These are phyloP conservation scores for Amitus sp. DNA, from an alignment of 2,888 invertebrate genomes.

Conservation along the genomic window DNA sequence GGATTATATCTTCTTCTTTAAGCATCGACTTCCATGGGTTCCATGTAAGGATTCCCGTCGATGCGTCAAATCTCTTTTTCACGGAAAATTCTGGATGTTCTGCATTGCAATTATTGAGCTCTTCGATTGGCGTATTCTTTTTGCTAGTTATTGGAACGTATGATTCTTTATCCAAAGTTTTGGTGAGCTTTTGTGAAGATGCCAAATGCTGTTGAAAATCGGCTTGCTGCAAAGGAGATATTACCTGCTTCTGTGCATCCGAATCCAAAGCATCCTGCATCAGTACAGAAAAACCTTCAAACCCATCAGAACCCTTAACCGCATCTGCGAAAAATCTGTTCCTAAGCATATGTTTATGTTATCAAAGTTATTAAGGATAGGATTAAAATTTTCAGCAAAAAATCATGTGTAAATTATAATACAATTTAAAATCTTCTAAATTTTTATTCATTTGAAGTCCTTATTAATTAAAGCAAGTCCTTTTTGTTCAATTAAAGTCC, in stretches of 20 bases:
- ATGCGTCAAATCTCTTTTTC: slow-evolving; percentile 4
- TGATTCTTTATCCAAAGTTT: slow-evolving; percentile 52
- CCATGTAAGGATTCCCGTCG: background rate
- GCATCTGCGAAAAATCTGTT: slow-evolving; percentile 48
- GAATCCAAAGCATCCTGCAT: slow-evolving; percentile 46
- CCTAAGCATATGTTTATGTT: no score
- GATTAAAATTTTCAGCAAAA: no score
- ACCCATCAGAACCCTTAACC: slow-evolving; percentile 49
- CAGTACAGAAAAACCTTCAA: slow-evolving; percentile 49
- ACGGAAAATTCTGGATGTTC: background rate
- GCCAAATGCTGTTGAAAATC: slow-evolving; percentile 57
- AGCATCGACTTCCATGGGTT: slow-evolving; percentile 9
- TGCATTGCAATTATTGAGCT: background rate
- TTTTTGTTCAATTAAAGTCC: no score
- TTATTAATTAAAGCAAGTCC: no score
- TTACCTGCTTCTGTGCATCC: slow-evolving; percentile 63
- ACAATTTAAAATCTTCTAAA: no score
- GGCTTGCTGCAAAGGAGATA: slow-evolving; percentile 60
- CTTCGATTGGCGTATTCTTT: no score
- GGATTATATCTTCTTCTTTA: slow-evolving; percentile 2
- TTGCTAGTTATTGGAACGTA: slow-evolving; percentile 34
- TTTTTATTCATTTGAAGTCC: no score
- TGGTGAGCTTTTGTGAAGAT: slow-evolving; percentile 52
- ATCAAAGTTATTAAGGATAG: no score
- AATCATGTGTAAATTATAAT: no score